Evolutionary conservation across 2,113 vertebrate species (phyloP), one percentile per base, ranked within the genome.

Genomic region (Amazona guildingii): DNA sequence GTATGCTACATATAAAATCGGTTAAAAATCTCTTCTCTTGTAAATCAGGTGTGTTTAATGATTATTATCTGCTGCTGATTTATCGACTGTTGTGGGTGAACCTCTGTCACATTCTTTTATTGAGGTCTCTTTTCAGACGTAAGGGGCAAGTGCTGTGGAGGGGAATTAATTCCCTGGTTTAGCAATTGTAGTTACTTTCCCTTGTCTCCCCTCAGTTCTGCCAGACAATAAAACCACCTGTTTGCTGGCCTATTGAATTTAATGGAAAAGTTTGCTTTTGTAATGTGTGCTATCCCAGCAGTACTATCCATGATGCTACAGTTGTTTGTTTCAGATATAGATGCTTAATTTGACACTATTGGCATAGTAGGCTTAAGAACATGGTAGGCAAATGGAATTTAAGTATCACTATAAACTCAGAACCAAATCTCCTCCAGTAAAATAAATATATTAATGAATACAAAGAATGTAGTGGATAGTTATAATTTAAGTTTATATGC

Each of bases 391-490:
- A 92, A 87, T 63, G 44, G 76, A 86, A 74, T 78, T 86, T 59
- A 81, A 83, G 44, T 89, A 70, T 78, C 74, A 23, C 70, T 77
- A 51, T 92, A 84, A 96, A 81, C 83, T 94, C 70, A 88, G 90
- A 94, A 76, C 48, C 62, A 78, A 37, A 85, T 68, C 51, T 62
- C 24, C 74, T 64, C 39, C 23, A 20, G 6, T 55, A 48, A 91
- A 95, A 88, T 46, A n/a, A 63, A 19, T 82, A 21, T 24, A 27
- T 80, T n/a, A 48, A 77, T 55, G 59, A 77, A 49, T 70, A 35
- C 16, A 29, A 23, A 29, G 27, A 43, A 33, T 64, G 12, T 52
- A 31, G n/a, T 41, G 49, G 70, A 10, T 37, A 75, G 73, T 80
- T 89, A 52, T 11, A 85, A 57, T 91, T 91, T 85, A 61, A 67